Base-by-base conservation (phyloP, 2,888 invertebrate species). In the Idaea dimidiata region DNA sequence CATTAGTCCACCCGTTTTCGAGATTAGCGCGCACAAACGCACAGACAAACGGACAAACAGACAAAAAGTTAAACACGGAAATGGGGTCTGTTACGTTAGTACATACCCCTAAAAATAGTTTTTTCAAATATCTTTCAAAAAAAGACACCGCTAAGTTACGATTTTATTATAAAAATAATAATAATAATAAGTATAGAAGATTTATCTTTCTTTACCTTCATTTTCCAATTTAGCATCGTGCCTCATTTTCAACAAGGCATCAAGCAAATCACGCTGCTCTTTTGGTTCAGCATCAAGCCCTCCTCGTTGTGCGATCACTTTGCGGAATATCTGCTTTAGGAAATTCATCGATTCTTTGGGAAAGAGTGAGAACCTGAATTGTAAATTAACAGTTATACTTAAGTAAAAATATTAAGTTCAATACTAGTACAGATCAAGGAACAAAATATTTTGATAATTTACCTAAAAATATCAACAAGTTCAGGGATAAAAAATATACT, bases 401-500 rank as follows among this genome's bases (percentile, higher is more conserved):
- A n/a, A 24, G 24, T 24, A 24, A 24, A 3, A 24, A 24, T 3
- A 24, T 24, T 24, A 24, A 24, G 3, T 24, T 5, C 24, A 24
- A 24, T 24, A 24, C 24, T 24, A 43, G 14, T 43, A 0, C 6
- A 43, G 43, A 14, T 43, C 43, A 43, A 43, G 0, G 10, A 43
- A 43, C 7, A 10, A 43, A 10, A 43, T 43, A 24, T 43, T 43
- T 10, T 14, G 14, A 43, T 14, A 7, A 7, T 3, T 10, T 63
- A 84, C 84, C 83, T 64, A 18, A 83, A 81, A 16, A 78, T 58
- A 64, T 82, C 78, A 0, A 80, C 82, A 0, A 84, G 61, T 33
- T 77, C 74, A 0, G 86, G 86, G 5, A 77, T 71, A 68, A 84
- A 86, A 75, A 86, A 87, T 18, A 84, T 82, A 61, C 78, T 77